A percentile compares a stretch with the other conserved stretches of the same genome.
Evolutionary conservation across 2,888 invertebrate species (phyloP).

Genomic region (Xiphydria camelus): DNA sequence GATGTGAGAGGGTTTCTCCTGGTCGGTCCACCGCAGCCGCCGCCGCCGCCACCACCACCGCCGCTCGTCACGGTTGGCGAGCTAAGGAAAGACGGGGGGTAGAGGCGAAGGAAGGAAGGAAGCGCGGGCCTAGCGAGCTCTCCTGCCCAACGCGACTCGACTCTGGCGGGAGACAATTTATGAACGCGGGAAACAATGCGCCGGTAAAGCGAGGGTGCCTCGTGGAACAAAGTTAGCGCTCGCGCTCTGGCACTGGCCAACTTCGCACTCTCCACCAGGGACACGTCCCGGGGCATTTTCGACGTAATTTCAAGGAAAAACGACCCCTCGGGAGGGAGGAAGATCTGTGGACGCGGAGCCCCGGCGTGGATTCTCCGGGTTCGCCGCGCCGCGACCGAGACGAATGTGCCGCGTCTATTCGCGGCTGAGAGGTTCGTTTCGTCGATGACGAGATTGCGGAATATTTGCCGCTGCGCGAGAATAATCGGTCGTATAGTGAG

Average conservation of each 20-base stretch:
- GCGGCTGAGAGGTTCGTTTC: no score
- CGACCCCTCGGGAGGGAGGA: slow-evolving; percentile 6
- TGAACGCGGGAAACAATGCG: slow-evolving; percentile 46
- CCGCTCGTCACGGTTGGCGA: no score
- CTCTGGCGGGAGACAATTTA: slow-evolving; percentile 45
- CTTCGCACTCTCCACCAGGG: slow-evolving; percentile 21
- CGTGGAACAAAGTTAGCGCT: slow-evolving; percentile 7
- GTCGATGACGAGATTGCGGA: no score
- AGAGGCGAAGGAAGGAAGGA: slow-evolving; percentile 26
- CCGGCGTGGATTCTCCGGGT: background rate
- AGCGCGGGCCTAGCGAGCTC: slow-evolving; percentile 30
- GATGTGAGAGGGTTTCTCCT: slow-evolving; percentile 12
- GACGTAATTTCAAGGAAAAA: slow-evolving; percentile 19
- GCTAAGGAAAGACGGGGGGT: background rate
- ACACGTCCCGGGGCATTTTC: background rate
- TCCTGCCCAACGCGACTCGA: no score
- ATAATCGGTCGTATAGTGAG: no score
- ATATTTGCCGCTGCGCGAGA: no score
- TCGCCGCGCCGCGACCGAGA: no score
- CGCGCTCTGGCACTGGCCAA: slow-evolving; percentile 17
- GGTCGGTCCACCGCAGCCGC: slow-evolving; percentile 15
- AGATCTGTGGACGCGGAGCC: background rate
- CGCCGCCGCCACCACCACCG: no score
- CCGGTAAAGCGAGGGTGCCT: slow-evolving; percentile 29
- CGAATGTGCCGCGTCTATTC: no score